Percentiles rank a stretch among this genome's conserved stretches.
Conservation (phyloP, 2,888 invertebrate species). For the Opisthograptis luteolata region DNA sequence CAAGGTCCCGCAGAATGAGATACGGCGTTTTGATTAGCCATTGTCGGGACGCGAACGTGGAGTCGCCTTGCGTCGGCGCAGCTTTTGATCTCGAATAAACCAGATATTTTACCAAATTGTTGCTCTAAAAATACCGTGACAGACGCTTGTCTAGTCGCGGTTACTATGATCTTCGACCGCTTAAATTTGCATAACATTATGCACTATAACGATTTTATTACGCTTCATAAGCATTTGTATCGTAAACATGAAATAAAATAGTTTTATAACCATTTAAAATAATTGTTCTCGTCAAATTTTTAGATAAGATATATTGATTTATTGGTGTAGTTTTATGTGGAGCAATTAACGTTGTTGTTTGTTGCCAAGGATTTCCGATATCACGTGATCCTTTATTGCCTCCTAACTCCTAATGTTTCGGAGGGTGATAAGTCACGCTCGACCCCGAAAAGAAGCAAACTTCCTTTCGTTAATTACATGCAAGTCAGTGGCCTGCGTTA, state of each 20-base stretch:
- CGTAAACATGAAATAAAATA: conserved; percentile 10
- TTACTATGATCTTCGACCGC: conserved; percentile 39
- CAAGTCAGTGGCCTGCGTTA: conserved; percentile 61
- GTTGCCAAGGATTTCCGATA: conserved; percentile 53
- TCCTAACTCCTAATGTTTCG: conserved; percentile 60
- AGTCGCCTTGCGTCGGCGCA: conserved; percentile 48
- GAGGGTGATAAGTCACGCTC: conserved; percentile 70
- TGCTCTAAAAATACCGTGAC: conserved; percentile 37
- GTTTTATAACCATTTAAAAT: conserved; percentile 17
- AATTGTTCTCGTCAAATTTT: conserved; percentile 19
- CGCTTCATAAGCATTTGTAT: conserved; percentile 13
- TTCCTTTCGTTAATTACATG: conserved; percentile 76
- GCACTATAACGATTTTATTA: conserved; percentile 36
- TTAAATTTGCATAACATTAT: conserved; percentile 48
- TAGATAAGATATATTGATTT: conserved; percentile 20
- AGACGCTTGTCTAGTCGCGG: conserved; percentile 34
- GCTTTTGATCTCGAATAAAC: conserved; percentile 36
- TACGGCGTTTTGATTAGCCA: conserved; percentile 81
- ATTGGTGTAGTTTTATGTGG: conserved; percentile 33
- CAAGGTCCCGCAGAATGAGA: conserved; percentile 76
- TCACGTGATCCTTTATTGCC: conserved; percentile 68
- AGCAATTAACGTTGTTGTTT: conserved; percentile 47
- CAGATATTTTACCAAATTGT: conserved; percentile 40
- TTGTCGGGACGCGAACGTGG: conserved; percentile 67
- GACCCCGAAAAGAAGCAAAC: conserved; percentile 71